Conservation (phyloP, 2,888 invertebrate genomes). For the Leptogaster cylindrica region DNA sequence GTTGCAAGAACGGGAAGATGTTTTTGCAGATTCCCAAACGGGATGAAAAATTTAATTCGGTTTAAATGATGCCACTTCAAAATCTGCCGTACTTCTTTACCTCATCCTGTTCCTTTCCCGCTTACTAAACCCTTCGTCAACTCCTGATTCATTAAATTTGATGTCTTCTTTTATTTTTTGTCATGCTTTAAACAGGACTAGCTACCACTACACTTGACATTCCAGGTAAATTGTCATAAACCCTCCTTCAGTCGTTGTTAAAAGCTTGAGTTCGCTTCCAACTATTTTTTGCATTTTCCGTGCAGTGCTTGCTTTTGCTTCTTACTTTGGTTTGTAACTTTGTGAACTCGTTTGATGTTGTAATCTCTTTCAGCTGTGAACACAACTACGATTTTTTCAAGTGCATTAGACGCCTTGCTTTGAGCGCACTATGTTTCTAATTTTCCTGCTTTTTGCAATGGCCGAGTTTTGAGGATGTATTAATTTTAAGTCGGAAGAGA, state of each 20-base stretch:
- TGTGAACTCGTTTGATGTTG: slow-evolving; percentile 5
- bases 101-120: slow-evolving; percentile 2
- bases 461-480: no score
- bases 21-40: background rate
- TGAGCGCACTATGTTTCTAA: no score
- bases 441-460: no score
- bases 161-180: slow-evolving; percentile 39
- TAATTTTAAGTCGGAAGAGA: no score
- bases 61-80: background rate
- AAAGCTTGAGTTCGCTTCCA: slow-evolving; percentile 26
- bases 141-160: slow-evolving; percentile 31
- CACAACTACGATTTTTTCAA: no score
- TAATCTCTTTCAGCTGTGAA: slow-evolving; percentile 13
- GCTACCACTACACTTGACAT: slow-evolving; percentile 47
- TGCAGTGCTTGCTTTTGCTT: slow-evolving; percentile 14
- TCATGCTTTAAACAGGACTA: slow-evolving; percentile 49
- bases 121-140: slow-evolving; percentile 6
- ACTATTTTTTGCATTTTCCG: background rate
- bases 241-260: slow-evolving; percentile 21
- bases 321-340: slow-evolving; percentile 17
- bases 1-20: no score
- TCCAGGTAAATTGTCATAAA: slow-evolving; percentile 48
- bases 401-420: no score
- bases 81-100: no score
- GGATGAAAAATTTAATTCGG: background rate